These are phyloP conservation scores for Bunonema sp. DNA, from an alignment of 2,888 invertebrate genomes.

Conservation along the genomic window DNA sequence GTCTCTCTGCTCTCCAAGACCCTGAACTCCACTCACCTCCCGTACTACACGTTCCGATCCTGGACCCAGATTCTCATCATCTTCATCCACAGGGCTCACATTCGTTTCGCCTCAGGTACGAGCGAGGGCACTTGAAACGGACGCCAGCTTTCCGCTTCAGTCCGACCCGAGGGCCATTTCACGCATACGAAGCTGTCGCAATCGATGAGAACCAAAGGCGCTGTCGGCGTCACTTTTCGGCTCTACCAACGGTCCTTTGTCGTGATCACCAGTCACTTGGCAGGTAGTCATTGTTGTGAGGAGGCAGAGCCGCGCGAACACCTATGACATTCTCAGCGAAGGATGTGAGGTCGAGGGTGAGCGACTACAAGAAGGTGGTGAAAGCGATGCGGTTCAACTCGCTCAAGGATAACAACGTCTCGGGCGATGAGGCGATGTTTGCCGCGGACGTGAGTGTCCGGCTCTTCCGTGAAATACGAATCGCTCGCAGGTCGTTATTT, in stretches of 20 bases:
- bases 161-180: too few species aligned
- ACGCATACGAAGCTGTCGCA: too few species aligned
- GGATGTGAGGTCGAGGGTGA: background rate
- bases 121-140: too few species aligned
- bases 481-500: constrained; percentile 16
- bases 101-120: too few species aligned
- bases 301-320: background rate
- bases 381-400: constrained; percentile 12
- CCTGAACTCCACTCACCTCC: constrained; percentile 16
- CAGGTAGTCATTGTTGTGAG: constrained; percentile 53
- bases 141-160: too few species aligned
- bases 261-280: constrained; percentile 84
- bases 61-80: constrained; percentile 40
- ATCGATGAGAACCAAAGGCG: constrained; percentile 65
- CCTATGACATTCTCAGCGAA: background rate
- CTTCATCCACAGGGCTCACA: too few species aligned
- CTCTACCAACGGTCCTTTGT: constrained; percentile 85
- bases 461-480: background rate
- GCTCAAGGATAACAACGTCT: constrained; percentile 10
- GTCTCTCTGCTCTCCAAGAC: constrained; percentile 16
- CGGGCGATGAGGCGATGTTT: constrained; percentile 11
- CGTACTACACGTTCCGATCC: constrained; percentile 28
- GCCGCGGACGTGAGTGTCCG: constrained; percentile 13
- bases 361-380: constrained; percentile 28
- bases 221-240: constrained; percentile 75